Conservation (phyloP, 2,888 invertebrate genomes). For the Thumatha senex region DNA sequence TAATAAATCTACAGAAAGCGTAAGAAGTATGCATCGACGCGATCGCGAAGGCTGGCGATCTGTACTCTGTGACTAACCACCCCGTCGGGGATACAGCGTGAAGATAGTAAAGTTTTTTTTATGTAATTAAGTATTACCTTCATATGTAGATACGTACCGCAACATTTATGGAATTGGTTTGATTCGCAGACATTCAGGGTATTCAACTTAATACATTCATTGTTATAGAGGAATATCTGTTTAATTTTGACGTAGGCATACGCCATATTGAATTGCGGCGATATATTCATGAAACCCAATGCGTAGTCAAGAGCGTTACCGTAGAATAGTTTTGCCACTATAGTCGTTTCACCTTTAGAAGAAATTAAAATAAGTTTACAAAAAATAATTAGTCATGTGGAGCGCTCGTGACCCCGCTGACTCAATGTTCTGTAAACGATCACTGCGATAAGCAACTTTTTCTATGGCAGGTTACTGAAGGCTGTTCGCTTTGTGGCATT, state of each 20-base stretch:
- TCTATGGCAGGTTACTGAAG: background rate
- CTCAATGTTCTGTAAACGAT: too few species aligned
- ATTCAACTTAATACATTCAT: constrained; percentile 59
- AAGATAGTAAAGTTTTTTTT: too few species aligned
- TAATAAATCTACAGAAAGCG: too few species aligned
- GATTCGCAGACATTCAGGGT: constrained; percentile 50
- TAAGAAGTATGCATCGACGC: too few species aligned
- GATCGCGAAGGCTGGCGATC: too few species aligned
- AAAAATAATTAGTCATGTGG: too few species aligned
- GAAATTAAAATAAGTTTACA: background rate
- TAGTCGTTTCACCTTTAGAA: constrained; percentile 63
- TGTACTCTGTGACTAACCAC: too few species aligned
- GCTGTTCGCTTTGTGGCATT: too few species aligned
- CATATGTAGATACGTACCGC: constrained; percentile 50
- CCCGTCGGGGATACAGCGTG: too few species aligned
- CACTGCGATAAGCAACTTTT: background rate
- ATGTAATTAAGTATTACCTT: too few species aligned
- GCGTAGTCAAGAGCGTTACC: constrained; percentile 52
- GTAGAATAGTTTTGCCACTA: constrained; percentile 60
- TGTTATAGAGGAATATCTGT: constrained; percentile 65
- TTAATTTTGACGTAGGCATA: constrained; percentile 65
- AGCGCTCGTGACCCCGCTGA: too few species aligned
- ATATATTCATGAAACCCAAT: constrained; percentile 56
- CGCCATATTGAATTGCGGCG: constrained; percentile 72
- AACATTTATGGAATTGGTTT: constrained; percentile 65